Evolutionary conservation across 2,113 vertebrate species (phyloP).

Genomic region (Camarhynchus parvulus): DNA sequence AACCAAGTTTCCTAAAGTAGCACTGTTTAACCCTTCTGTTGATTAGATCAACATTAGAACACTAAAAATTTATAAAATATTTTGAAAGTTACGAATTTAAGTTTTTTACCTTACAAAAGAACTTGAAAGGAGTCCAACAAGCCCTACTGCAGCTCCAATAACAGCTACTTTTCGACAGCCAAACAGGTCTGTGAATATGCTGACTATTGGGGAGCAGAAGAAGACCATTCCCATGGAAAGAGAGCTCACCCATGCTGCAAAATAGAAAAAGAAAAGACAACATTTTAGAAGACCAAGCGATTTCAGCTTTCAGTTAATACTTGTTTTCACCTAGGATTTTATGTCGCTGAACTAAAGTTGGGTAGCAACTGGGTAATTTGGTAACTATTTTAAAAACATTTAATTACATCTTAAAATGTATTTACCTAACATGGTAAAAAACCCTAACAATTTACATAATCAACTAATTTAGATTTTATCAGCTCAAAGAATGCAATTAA

Average conservation of each 20-base stretch:
- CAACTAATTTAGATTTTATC: not conserved
- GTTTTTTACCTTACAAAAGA: constrained; percentile 90
- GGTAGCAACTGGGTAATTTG: not conserved
- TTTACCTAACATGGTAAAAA: not conserved
- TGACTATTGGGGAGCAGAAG: constrained; percentile 96
- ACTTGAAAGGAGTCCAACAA: constrained; percentile 89
- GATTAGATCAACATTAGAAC: not conserved
- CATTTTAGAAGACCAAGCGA: not conserved
- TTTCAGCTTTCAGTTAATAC: not conserved
- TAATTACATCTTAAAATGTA: not conserved
- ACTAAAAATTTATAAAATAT: not conserved
- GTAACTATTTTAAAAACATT: not conserved
- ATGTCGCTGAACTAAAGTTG: not conserved
- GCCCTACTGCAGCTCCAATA: constrained; percentile 86
- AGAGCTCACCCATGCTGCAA: constrained; percentile 91
- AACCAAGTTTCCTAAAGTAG: not conserved
- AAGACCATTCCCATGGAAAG: constrained; percentile 99
- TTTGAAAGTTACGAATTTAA: not conserved
- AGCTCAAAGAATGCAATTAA: not conserved
- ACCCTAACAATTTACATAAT: not conserved
- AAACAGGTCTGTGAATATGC: constrained; percentile 90
- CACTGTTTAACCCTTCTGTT: not conserved
- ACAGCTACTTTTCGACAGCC: constrained; percentile 91
- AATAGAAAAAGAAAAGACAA: not conserved
- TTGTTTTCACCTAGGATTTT: not conserved